A percentile compares a stretch with the other conserved stretches of the same genome.
phyloP scores from a whole-genome alignment of 2,797 vertebrate genomes.

The Chaunax sp. region DNA sequence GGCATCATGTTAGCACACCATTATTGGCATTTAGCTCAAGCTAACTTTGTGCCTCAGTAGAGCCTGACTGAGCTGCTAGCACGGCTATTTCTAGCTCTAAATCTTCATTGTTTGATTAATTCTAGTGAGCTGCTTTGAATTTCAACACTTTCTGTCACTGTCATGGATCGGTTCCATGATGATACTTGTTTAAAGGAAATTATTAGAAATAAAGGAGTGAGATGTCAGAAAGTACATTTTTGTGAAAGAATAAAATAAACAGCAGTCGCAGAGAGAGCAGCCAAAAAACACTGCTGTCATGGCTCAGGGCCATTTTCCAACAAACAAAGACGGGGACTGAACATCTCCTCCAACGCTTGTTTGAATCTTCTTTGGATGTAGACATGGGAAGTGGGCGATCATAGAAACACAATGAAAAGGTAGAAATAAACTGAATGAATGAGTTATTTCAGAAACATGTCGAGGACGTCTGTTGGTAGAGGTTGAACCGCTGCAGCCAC shows the following conservation, averaged over 20 bases:
- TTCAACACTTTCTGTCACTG: slow-evolving; percentile 13
- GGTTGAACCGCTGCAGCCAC: slow-evolving; percentile 39
- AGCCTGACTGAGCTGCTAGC: background rate
- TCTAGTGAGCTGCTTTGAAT: background rate
- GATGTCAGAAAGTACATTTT: slow-evolving; percentile 12
- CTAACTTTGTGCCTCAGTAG: too few species aligned
- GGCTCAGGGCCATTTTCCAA: slow-evolving; percentile 1
- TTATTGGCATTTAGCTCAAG: too few species aligned
- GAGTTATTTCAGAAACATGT: too few species aligned
- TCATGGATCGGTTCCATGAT: background rate
- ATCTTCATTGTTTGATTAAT: background rate
- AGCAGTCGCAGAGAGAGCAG: background rate
- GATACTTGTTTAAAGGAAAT: slow-evolving; percentile 23
- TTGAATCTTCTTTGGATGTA: background rate
- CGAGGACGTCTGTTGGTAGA: slow-evolving; percentile 10
- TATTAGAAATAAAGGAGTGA: slow-evolving; percentile 26
- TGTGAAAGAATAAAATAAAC: slow-evolving; percentile 43
- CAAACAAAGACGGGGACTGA: background rate
- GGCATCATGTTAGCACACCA: too few species aligned
- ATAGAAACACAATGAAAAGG: too few species aligned
- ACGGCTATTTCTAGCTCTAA: background rate
- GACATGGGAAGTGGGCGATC: too few species aligned
- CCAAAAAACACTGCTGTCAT: slow-evolving; percentile 7
- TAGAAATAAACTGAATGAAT: too few species aligned
- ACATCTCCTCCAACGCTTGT: background rate